These are phyloP conservation scores for Melanotaenia duboulayi DNA, from an alignment of 2,113 vertebrate genomes.

Conservation along the genomic window DNA sequence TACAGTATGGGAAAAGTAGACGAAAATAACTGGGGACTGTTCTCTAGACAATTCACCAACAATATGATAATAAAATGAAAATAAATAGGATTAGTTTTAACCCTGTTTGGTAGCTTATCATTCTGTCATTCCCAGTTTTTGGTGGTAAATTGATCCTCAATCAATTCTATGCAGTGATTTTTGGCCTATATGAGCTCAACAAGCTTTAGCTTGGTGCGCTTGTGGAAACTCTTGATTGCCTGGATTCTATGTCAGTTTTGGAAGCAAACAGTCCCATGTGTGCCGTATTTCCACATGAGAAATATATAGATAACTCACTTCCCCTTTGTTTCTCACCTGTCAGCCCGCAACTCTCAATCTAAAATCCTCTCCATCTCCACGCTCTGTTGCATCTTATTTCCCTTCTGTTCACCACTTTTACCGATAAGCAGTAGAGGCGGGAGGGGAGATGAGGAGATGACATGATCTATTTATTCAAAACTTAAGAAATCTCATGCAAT, in stretches of 20 bases:
- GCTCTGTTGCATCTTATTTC: slow-evolving; percentile 50
- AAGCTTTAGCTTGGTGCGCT: not conserved
- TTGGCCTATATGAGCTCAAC: not conserved
- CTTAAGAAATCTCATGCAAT: slow-evolving; percentile 7
- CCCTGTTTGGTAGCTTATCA: no score
- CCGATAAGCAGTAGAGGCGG: slow-evolving; percentile 47
- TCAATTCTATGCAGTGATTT: not conserved
- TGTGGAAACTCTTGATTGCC: not conserved
- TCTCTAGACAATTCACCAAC: no score
- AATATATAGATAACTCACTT: not conserved
- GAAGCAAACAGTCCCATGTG: not conserved
- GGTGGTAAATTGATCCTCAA: not conserved
- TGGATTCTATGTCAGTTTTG: not conserved
- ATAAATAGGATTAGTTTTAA: no score
- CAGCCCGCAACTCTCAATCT: slow-evolving; percentile 36
- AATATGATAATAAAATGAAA: not conserved
- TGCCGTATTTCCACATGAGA: not conserved
- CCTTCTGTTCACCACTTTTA: slow-evolving; percentile 59
- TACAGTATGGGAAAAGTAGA: no score
- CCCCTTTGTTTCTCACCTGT: slow-evolving; percentile 37
- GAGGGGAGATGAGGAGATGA: slow-evolving; percentile 39
- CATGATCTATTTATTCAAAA: slow-evolving; percentile 54
- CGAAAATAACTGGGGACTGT: not conserved
- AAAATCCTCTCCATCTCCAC: slow-evolving; percentile 42
- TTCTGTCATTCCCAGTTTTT: no score